Evolutionary conservation across 2,797 vertebrate species (phyloP), one percentile per base, ranked within the genome.

Genomic region (Chelon auratus): DNA sequence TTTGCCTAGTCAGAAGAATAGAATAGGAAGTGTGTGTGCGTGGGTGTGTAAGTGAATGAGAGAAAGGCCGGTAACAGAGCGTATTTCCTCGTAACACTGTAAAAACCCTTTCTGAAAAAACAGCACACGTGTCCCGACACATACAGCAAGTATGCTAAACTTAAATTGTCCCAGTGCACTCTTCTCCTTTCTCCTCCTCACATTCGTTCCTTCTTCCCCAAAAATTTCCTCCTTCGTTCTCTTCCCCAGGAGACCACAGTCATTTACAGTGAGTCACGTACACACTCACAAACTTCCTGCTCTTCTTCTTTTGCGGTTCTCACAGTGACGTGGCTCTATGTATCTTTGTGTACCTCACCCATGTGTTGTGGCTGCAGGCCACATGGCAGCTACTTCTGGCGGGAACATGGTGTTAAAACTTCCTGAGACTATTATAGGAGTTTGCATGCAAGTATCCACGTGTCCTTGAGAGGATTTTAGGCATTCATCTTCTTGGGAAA

Each of bases 241-340:
- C 37, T 26, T 47, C 42, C 71, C 50, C 17, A 1, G 14, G 88
- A 80, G 77, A 78, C 72, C 20, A 1, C 14, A 40, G 65, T 51
- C 20, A 40, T 74, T 81, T 87, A 40, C 72, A 33, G 55, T 26
- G 62, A 86, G 71, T 87, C 87, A 80, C 75, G 66, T 83, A 77
- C 51, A 2, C 88, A 68, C 60, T 33, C 30, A 8, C 30, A 33
- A 33, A 71, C 80, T 85, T 87, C 84, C 84, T 85, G 63, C 60
- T 75, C 42, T 66, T 75, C 55, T 48, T 66, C 11, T 60, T 20
- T 1, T 14, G 50, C 33, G 62, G 0, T 33, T 59, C 33, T 57
- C 33, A 43, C 20, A 3, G 2, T 72, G 73, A 80, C 68, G 60
- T 70, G 77, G 71, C 63, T 64, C 56, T 0, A 15, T 3, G 7